Conservation (phyloP, 2,888 invertebrate species). For the Sialis lutaria region DNA sequence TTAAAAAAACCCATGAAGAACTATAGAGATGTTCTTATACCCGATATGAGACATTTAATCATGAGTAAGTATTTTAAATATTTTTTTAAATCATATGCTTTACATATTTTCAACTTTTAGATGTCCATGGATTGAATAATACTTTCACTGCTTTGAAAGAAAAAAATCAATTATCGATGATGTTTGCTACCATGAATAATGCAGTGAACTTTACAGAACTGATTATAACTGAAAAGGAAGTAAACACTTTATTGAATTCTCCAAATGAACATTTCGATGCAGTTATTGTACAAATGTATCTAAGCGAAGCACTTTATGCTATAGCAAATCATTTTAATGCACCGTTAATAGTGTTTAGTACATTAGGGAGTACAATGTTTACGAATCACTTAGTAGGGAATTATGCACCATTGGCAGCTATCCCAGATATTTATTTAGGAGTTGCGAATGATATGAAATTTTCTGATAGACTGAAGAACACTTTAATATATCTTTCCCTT, state of each 20-base stretch:
- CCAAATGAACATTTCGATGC: conserved; percentile 2
- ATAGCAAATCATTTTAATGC: conserved; percentile 1
- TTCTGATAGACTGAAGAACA: neutral
- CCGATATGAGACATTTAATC: neutral
- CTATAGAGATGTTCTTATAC: conserved; percentile 21
- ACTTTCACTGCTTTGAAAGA: neutral
- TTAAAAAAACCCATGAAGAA: conserved; percentile 24
- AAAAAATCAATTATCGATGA: neutral
- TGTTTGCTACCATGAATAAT: neutral
- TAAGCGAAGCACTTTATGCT: neutral
- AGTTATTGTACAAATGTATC: neutral
- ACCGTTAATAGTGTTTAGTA: neutral
- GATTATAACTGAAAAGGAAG: too few relatives aligned
- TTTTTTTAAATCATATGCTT: neutral
- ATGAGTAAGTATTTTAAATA: neutral
- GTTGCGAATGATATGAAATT: neutral
- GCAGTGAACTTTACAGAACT: too few relatives aligned
- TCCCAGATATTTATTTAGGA: neutral
- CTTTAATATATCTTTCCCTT: neutral
- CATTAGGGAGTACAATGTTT: neutral
- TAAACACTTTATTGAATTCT: too few relatives aligned
- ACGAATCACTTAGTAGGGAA: conserved; percentile 1
- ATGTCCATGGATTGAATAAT: too few relatives aligned
- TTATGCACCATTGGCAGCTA: neutral
- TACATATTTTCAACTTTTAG: neutral